phyloP scores from a whole-genome alignment of 2,888 invertebrate genomes.

The Mimachlamys varia region DNA sequence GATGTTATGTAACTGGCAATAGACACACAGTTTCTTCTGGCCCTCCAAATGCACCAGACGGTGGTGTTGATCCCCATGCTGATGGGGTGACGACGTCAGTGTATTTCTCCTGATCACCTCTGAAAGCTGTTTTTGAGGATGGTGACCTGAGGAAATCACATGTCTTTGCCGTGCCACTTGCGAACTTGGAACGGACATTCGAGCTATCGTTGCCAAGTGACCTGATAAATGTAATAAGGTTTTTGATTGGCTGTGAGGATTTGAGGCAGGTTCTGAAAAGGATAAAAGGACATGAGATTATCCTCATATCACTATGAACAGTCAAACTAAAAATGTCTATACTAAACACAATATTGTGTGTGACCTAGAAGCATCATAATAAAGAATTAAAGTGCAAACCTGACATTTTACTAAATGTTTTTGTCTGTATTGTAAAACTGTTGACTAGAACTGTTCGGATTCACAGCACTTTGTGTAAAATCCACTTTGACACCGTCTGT shows the following conservation, averaged over 20 bases:
- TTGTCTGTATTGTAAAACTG: neutral
- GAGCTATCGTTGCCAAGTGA: slow-evolving; percentile 7
- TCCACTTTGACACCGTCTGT: neutral
- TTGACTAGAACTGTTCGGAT: neutral
- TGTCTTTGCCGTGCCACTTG: neutral
- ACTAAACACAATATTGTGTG: neutral
- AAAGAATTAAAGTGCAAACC: neutral
- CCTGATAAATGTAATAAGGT: slow-evolving; percentile 25
- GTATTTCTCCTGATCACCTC: neutral
- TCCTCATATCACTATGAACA: neutral
- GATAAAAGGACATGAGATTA: neutral
- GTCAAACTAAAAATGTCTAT: neutral
- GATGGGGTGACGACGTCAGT: neutral
- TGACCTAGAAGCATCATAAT: neutral
- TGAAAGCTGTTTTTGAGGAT: neutral
- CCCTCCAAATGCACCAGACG: neutral
- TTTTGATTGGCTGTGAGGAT: slow-evolving; percentile 1
- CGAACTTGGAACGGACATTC: slow-evolving; percentile 9
- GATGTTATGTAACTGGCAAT: slow-evolving; percentile 46
- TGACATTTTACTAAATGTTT: neutral
- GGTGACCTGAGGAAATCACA: neutral
- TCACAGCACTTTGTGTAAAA: neutral
- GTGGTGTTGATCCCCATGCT: neutral
- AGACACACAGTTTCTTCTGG: slow-evolving; percentile 46
- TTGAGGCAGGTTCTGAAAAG: slow-evolving; percentile 31